Evolutionary conservation across 2,888 invertebrate species (phyloP).

Genomic region (Cryptosula pallasiana): DNA sequence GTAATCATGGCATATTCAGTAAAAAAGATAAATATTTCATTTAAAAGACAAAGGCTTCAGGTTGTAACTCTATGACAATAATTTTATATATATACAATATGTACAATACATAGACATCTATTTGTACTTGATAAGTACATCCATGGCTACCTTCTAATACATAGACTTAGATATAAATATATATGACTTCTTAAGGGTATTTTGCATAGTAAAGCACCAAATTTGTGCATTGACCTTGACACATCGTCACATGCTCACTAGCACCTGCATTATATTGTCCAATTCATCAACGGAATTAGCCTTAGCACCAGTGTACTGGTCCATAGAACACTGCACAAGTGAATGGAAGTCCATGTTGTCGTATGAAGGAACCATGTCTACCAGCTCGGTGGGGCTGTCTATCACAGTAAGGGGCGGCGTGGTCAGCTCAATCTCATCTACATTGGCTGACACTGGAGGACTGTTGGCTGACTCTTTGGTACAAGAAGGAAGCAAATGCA

Average conservation of each 20-base stretch:
- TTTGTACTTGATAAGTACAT: too few relatives aligned
- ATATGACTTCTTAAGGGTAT: too few relatives aligned
- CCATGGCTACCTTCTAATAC: too few relatives aligned
- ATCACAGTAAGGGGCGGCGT: not conserved
- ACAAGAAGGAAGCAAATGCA: not conserved
- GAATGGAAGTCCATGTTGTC: conserved; percentile 20
- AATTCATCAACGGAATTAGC: not conserved
- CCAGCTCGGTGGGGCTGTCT: not conserved
- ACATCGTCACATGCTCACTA: conserved; percentile 20
- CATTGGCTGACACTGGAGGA: not conserved
- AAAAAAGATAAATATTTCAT: too few relatives aligned
- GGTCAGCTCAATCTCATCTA: not conserved
- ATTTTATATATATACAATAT: too few relatives aligned
- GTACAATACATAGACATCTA: too few relatives aligned
- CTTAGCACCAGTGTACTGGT: not conserved
- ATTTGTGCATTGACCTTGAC: too few relatives aligned
- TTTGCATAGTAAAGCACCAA: too few relatives aligned
- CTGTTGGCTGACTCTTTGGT: not conserved
- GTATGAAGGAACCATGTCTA: conserved; percentile 16
- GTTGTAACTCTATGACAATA: too few relatives aligned
- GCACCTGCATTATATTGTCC: conserved; percentile 17
- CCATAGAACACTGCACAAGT: conserved; percentile 19
- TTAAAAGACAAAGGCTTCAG: too few relatives aligned
- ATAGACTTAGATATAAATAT: too few relatives aligned
- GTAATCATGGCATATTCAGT: too few relatives aligned